Evolutionary conservation across 2,888 invertebrate genomes (phyloP).

Genomic region (Reticulitermes lucifugus): DNA sequence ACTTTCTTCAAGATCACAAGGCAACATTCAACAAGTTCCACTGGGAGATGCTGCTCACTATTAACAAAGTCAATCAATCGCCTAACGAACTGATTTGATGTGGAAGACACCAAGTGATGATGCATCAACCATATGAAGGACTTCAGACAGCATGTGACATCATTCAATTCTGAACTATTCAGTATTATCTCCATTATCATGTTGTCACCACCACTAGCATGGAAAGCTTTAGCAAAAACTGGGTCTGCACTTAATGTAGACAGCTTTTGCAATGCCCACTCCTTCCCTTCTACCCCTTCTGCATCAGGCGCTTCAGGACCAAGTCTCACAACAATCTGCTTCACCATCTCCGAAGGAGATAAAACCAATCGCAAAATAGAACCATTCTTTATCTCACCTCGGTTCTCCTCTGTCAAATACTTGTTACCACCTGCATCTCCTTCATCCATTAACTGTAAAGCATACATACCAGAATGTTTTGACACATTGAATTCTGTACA

Average conservation of each 20-base stretch:
- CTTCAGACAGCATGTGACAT: slow-evolving; percentile 37
- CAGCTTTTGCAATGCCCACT: slow-evolving; percentile 46
- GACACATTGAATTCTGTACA: slow-evolving; percentile 45
- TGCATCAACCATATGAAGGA: slow-evolving; percentile 38
- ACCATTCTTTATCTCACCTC: slow-evolving; percentile 45
- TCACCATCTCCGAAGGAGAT: slow-evolving; percentile 46
- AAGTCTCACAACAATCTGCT: slow-evolving; percentile 2
- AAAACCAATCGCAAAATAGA: slow-evolving; percentile 47
- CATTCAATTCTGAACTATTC: background rate
- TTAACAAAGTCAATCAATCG: slow-evolving; percentile 35
- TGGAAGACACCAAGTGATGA: slow-evolving; percentile 7
- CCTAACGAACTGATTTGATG: slow-evolving; percentile 17
- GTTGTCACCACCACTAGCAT: slow-evolving; percentile 16
- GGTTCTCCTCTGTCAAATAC: slow-evolving; percentile 48
- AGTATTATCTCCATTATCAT: slow-evolving; percentile 28
- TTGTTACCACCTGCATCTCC: slow-evolving; percentile 24
- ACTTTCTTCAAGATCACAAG: slow-evolving; percentile 37
- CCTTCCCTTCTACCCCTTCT: slow-evolving; percentile 5
- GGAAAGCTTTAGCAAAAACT: slow-evolving; percentile 45
- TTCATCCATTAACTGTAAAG: slow-evolving; percentile 43
- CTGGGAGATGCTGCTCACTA: slow-evolving; percentile 19
- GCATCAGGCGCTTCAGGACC: background rate
- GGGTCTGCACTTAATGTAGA: slow-evolving; percentile 41
- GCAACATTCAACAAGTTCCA: slow-evolving; percentile 19
- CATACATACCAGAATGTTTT: slow-evolving; percentile 42